Evolutionary conservation across 2,888 invertebrate genomes (phyloP).

Genomic region (Chaetogeoica ovagalla): DNA sequence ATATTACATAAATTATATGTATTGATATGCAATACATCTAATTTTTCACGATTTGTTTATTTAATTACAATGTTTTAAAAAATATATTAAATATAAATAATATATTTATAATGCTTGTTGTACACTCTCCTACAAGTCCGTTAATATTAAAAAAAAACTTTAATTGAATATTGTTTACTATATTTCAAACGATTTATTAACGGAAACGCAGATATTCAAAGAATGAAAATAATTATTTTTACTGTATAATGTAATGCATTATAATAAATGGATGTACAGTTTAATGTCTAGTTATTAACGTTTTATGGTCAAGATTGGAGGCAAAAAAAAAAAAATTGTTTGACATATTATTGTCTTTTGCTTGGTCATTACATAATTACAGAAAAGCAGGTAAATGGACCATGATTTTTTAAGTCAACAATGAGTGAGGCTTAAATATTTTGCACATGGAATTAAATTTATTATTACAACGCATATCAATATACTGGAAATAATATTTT

Average conservation of each 20-base stretch:
- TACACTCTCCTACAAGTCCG: too few species aligned
- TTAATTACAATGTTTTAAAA: too few species aligned
- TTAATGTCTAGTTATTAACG: constrained; percentile 7
- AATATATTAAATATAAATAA: too few species aligned
- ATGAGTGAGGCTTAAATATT: neutral
- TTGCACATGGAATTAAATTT: neutral
- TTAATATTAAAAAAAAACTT: too few species aligned
- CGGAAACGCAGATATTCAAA: too few species aligned
- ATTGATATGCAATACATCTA: too few species aligned
- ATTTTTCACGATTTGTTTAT: too few species aligned
- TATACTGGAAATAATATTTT: too few species aligned
- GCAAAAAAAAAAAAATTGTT: constrained; percentile 21
- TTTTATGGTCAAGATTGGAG: constrained; percentile 26
- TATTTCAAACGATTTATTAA: too few species aligned
- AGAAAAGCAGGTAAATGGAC: constrained; percentile 12
- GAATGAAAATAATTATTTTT: constrained; percentile 22
- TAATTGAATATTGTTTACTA: too few species aligned
- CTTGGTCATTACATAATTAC: neutral
- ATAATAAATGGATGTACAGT: neutral
- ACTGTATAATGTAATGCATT: neutral
- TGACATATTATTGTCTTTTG: constrained; percentile 12
- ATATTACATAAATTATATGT: too few species aligned
- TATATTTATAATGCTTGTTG: too few species aligned
- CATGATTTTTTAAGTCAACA: constrained; percentile 8
- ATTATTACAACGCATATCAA: neutral